A percentile compares a stretch with the other conserved stretches of the same genome.
These are phyloP conservation scores for Cephus nigrinus DNA, from an alignment of 2,888 invertebrate species.

Conservation along the genomic window DNA sequence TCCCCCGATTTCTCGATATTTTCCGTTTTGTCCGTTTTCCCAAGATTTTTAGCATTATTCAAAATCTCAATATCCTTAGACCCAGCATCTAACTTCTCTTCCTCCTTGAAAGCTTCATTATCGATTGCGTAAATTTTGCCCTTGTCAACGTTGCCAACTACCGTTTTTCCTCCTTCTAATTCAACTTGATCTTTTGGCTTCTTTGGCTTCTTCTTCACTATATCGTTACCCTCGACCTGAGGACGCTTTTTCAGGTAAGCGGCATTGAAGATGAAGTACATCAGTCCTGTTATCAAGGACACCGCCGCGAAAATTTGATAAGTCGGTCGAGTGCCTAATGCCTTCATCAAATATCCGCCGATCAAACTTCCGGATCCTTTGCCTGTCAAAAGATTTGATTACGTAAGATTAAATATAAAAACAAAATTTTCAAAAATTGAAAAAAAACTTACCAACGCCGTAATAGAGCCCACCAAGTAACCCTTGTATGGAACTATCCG, in stretches of 20 bases:
- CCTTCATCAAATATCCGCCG: conserved; percentile 81
- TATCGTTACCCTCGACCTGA: conserved; percentile 69
- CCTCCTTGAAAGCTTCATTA: conserved; percentile 30
- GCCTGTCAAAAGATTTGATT: conserved; percentile 67
- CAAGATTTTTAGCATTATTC: conserved; percentile 51
- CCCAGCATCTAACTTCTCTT: conserved; percentile 8
- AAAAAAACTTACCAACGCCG: conserved; percentile 74
- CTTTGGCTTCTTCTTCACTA: conserved; percentile 70
- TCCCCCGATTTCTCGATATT: neutral
- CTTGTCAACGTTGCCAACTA: conserved; percentile 18
- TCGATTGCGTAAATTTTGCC: conserved; percentile 22
- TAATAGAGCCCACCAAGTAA: conserved; percentile 83
- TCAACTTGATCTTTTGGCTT: conserved; percentile 27
- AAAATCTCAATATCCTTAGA: conserved; percentile 40
- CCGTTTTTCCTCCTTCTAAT: conserved; percentile 32
- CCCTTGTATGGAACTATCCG: conserved; percentile 82
- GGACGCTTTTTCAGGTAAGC: conserved; percentile 73
- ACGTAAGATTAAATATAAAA: neutral
- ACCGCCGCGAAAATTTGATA: conserved; percentile 77
- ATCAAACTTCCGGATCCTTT: conserved; percentile 81
- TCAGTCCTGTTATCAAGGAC: conserved; percentile 73
- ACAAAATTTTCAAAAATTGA: neutral
- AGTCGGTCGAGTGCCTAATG: conserved; percentile 77
- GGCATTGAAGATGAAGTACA: conserved; percentile 77
- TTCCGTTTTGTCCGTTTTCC: conserved; percentile 39